phyloP scores from a whole-genome alignment of 2,113 vertebrate species.

The Anarhynchus alexandrinus region DNA sequence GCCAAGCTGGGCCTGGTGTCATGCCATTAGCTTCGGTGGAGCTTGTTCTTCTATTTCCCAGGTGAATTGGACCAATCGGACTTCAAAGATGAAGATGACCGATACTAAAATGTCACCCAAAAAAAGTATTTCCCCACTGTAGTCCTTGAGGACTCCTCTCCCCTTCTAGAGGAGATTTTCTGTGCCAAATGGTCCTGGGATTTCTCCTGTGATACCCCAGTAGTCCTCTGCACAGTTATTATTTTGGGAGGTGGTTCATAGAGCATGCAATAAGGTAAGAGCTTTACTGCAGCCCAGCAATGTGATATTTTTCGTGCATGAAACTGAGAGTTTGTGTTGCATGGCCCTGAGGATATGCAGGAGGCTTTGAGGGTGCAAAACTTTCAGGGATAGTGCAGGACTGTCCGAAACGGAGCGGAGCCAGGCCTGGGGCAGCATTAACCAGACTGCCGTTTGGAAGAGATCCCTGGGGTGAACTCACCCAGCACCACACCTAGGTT shows the following conservation, averaged over 20 bases:
- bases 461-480: conserved; percentile 42
- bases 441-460: conserved; percentile 50
- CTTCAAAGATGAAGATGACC: neutral
- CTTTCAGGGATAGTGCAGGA: neutral
- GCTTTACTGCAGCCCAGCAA: neutral
- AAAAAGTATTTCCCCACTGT: neutral
- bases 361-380: neutral
- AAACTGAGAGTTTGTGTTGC: neutral
- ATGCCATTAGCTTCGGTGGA: neutral
- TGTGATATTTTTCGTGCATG: neutral
- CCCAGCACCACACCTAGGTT: conserved; percentile 67
- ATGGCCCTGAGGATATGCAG: neutral
- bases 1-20: neutral
- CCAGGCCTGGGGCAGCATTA: neutral
- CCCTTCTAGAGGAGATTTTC: neutral
- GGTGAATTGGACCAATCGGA: neutral
- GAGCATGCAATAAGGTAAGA: neutral
- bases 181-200: neutral
- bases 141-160: neutral
- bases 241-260: neutral
- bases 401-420: neutral
- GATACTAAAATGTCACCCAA: neutral
- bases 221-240: neutral
- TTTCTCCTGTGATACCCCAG: neutral
- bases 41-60: neutral